Base-by-base conservation (phyloP, 2,797 vertebrate species). In the Botia almorhae region DNA sequence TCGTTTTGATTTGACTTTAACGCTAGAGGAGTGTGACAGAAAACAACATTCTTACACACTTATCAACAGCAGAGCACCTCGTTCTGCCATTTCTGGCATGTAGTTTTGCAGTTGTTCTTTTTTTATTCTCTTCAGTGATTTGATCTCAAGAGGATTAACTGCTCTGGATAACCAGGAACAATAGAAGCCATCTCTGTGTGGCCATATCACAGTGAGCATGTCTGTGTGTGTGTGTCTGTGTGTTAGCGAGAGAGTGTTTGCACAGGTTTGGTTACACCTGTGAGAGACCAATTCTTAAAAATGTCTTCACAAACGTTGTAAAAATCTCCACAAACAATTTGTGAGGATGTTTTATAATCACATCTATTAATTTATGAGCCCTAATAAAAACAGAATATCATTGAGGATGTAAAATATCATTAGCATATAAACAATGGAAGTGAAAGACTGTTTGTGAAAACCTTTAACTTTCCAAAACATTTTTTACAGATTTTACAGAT, bases 121-220 rank as follows among this genome's bases (percentile, higher is more conserved):
- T 14, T 17, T 13, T 10, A 3, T 60, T 68, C 39, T 75, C 76
- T 64, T 76, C 33, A 85, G 17, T 29, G 61, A 33, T 72, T 73
- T 81, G 61, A 74, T 65, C 65, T 29, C 19, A 58, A 81, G 75
- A 81, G 73, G 82, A 85, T 85, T 82, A 82, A 55, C 72, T 72
- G 82, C 60, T 72, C 67, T 83, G 84, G 76, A 83, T 74, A 58
- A 69, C 51, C 71, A 17, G 50, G 53, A 74, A 85, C 82, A 85
- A 85, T 72, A 69, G 51, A 56, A 72, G 71, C 78, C 73, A 76
- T 71, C 58, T 78, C 7, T 70, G 78, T 69, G 51, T 77, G 74
- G 71, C 58, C 64, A 65, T 33, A 56, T 79, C 76, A 50, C 80
- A 74, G 69, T 50, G 16, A 46, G 70, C 13, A 12, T 51, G 21